Conservation (phyloP, 2,113 vertebrate species). For the Ifrita kowaldi region DNA sequence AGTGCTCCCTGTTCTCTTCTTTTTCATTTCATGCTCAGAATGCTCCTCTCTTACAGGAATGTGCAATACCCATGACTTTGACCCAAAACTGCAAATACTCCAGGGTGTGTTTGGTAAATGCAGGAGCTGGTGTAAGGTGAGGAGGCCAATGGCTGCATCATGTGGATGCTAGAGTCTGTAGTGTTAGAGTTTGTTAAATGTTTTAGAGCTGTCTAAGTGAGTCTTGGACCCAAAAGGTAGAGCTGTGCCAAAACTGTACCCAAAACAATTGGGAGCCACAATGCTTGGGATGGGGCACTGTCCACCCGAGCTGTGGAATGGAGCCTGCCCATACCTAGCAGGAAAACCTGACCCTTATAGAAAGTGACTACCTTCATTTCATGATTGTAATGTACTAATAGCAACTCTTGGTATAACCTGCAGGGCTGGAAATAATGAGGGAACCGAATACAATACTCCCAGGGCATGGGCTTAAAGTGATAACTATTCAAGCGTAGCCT, state of each 20-base stretch:
- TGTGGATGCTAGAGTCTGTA: neutral
- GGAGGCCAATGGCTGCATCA: neutral
- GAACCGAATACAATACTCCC: constrained; percentile 48
- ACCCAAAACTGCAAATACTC: neutral
- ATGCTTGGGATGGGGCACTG: neutral
- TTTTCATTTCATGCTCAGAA: neutral
- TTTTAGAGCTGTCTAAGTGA: neutral
- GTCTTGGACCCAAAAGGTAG: neutral
- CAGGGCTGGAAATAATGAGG: constrained; percentile 70
- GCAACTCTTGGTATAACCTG: constrained; percentile 59
- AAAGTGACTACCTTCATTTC: constrained; percentile 58
- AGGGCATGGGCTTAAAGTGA: constrained; percentile 64
- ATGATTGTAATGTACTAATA: constrained; percentile 52
- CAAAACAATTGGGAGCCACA: neutral
- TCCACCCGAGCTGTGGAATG: neutral
- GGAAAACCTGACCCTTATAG: constrained; percentile 44
- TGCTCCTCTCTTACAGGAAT: neutral
- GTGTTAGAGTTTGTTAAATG: neutral
- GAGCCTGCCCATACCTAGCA: neutral
- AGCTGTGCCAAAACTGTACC: neutral
- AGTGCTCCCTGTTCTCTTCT: neutral
- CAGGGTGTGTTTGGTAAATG: neutral
- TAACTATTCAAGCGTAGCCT: constrained; percentile 63
- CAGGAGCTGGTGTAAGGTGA: neutral
- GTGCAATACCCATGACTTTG: neutral